Evolutionary conservation across 2,113 vertebrate genomes (phyloP), one percentile per base, ranked within the genome.

Genomic region (Labeo catla): DNA sequence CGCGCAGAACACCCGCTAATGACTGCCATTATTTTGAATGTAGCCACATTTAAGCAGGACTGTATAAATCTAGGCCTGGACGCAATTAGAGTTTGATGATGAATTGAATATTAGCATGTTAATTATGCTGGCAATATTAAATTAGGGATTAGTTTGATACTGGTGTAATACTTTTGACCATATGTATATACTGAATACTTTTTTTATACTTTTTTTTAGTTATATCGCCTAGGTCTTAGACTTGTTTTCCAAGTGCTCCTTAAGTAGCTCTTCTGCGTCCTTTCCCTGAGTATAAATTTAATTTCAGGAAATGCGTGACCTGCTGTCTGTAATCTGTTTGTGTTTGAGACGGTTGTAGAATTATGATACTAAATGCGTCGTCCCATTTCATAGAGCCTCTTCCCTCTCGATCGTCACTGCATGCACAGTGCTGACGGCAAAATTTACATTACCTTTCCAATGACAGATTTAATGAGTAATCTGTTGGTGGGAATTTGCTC

Each of bases 401-500:
- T 81, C 85, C 85, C 86, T 70, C 85, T 72, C 78, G 63, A 82
- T 49, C 84, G 87, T 73, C 63, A 63, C 76, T 91, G 86, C 88
- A 76, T 86, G 70, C 36, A 34, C 39, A 76, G 2, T 57, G 28
- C 15, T 78, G 76, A 78, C 50, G 39, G 76, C 76, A 68, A 90
- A 88, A 88, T 92, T 91, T 91, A 90, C 76, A 91, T 93, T 91
- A 91, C 89, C 87, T 90, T 49, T 84, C 78, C 86, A 84, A 70
- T 89, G 89, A 93, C 87, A 88, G 84, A 63, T 91, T 92, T 91
- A 91, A 90, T 90, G 65, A 81, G 86, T 88, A 81, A 83, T 89
- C 88, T 86, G 84, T 88, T 90, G 59, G 73, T 76, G 79, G 54
- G 76, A 77, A 68, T 11, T 23, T 10, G 77, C 70, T 81, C 59